Base-by-base conservation (phyloP, 2,888 invertebrate species). In the Anticlea derivata region DNA sequence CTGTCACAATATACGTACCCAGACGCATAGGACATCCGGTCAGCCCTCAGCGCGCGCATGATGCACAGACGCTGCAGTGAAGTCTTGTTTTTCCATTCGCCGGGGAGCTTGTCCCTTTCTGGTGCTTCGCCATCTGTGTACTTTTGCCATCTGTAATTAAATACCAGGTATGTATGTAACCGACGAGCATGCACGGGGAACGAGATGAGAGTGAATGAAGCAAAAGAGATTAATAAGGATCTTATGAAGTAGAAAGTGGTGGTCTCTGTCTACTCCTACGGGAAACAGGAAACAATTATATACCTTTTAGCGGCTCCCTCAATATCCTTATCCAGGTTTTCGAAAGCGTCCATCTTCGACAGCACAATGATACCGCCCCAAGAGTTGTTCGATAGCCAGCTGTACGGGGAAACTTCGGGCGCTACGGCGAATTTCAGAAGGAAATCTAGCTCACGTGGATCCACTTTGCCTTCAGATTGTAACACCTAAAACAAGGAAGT, bases 1-100 rank as follows among this genome's bases (percentile, higher is more conserved):
- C n/a, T n/a, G n/a, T n/a, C n/a, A n/a, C n/a, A n/a, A n/a, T n/a
- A 10, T 31, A 58, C 55, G n/a, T 65, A 95, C 95, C 86, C 86
- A 37, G 97, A 93, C 7, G 98, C 98, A 70, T 98, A 98, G 0
- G 97, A 96, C 97, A 99, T 98, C 61, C 98, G 92, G 83, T 99
- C 98, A 0, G 98, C 96, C 34, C 98, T 90, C 41, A 98, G 88
- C 11, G 97, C 96, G 50, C 98, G 91, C 95, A 98, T 95, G 78
- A 99, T 98, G 71, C 98, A 98, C 3, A 98, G 89, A 58, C 95
- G 93, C 76, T 98, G 97, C 34, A 98, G 83, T 0, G 96, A 90
- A 0, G 94, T 92, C 79, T 97, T 98, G 70, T 95, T 95, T 78
- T 98, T 98, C 98, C 98, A 99, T 73, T 98, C 98, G 51, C 97